phyloP scores from a whole-genome alignment of 2,113 vertebrate genomes.

The Xenopus laevis region DNA sequence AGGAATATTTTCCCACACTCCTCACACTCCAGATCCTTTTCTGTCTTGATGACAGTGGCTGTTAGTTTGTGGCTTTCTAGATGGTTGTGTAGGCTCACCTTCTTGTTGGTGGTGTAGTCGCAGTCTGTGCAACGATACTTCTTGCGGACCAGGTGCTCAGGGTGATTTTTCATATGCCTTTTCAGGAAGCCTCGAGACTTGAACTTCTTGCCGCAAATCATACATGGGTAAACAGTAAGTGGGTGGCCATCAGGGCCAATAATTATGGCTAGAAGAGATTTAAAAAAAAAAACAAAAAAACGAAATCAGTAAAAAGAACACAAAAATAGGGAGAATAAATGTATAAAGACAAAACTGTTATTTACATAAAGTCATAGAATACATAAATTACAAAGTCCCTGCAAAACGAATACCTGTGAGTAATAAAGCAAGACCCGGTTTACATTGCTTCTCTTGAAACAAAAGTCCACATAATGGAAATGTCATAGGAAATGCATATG shows the following conservation, averaged over 20 bases:
- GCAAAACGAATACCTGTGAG: too few species aligned
- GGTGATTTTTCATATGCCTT: constrained; percentile 96
- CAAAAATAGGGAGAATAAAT: too few species aligned
- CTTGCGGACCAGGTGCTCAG: constrained; percentile 88
- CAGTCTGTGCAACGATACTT: constrained; percentile 98
- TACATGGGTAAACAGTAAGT: constrained; percentile 94
- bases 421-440: too few species aligned
- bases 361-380: too few species aligned
- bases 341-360: too few species aligned
- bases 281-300: constrained; percentile 38
- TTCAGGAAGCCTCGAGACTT: constrained; percentile 96
- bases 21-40: constrained; percentile 81
- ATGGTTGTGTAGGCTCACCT: constrained; percentile 96
- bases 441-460: too few species aligned
- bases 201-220: constrained; percentile 98
- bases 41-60: constrained; percentile 71
- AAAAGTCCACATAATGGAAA: too few species aligned
- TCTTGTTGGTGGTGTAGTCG: constrained; percentile 98
- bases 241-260: constrained; percentile 96
- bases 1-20: constrained; percentile 91
- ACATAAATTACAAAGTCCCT: too few species aligned
- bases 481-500: too few species aligned
- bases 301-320: too few species aligned
- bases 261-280: constrained; percentile 79
- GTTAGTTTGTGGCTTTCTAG: constrained; percentile 93